Evolutionary conservation across 2,888 invertebrate species (phyloP).

Genomic region (Dascillus cervinus): DNA sequence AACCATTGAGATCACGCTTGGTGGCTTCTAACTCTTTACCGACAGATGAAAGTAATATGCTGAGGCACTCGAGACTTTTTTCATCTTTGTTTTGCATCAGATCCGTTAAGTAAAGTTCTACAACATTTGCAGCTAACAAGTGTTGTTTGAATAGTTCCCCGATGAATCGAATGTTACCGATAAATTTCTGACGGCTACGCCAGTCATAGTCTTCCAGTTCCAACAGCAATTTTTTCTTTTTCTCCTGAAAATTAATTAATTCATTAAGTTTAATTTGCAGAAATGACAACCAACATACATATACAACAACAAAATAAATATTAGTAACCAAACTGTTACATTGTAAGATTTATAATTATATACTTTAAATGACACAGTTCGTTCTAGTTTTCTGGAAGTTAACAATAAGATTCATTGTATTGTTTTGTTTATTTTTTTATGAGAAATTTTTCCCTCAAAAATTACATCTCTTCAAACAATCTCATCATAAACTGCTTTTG

Average conservation of each 20-base stretch:
- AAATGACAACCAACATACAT: neutral
- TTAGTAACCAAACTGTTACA: too few species aligned
- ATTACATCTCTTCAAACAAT: too few species aligned
- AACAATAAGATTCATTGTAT: too few species aligned
- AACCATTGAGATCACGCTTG: slow-evolving; percentile 47
- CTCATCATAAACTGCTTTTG: slow-evolving; percentile 4
- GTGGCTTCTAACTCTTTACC: slow-evolving; percentile 72
- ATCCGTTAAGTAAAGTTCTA: slow-evolving; percentile 74
- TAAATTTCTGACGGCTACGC: slow-evolving; percentile 70
- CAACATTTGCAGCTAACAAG: slow-evolving; percentile 83
- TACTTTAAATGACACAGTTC: too few species aligned
- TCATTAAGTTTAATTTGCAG: slow-evolving; percentile 37
- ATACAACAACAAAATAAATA: slow-evolving; percentile 2
- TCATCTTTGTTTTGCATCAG: slow-evolving; percentile 73
- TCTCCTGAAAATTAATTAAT: too few species aligned
- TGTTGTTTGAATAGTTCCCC: slow-evolving; percentile 86
- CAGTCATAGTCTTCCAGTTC: slow-evolving; percentile 69
- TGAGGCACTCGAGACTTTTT: slow-evolving; percentile 88
- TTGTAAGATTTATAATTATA: too few species aligned
- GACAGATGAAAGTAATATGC: slow-evolving; percentile 84
- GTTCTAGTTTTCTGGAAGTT: too few species aligned
- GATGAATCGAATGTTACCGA: slow-evolving; percentile 78
- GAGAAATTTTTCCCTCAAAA: too few species aligned
- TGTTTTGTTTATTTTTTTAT: too few species aligned
- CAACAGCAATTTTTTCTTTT: slow-evolving; percentile 66